Percentiles rank a stretch among this genome's conserved stretches.
These are phyloP conservation scores for Otus sunia DNA, from an alignment of 2,113 vertebrate genomes.

Conservation along the genomic window DNA sequence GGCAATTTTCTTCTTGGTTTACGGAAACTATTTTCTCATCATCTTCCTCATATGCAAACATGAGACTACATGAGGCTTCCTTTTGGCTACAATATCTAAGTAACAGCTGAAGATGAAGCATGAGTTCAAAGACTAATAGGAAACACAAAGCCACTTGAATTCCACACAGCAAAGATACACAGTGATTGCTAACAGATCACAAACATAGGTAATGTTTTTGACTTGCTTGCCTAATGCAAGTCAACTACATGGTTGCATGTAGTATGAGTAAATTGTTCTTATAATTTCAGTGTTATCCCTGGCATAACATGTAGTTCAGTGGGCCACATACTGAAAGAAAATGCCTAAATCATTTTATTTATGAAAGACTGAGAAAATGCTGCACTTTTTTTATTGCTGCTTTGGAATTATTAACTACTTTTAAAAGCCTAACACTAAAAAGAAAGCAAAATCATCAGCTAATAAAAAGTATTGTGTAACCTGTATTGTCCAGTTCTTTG, in stretches of 20 bases:
- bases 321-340: not conserved
- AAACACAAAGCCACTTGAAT: conserved; percentile 53
- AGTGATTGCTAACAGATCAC: conserved; percentile 41
- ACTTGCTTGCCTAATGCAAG: not conserved
- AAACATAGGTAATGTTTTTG: conserved; percentile 2
- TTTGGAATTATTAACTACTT: not conserved
- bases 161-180: not conserved
- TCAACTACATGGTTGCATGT: not conserved
- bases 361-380: not conserved
- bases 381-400: not conserved
- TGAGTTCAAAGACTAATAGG: conserved; percentile 27
- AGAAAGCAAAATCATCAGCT: not conserved
- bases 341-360: not conserved
- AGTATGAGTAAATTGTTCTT: not conserved
- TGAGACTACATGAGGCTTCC: no score
- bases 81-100: not conserved
- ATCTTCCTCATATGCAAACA: not conserved
- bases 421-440: not conserved
- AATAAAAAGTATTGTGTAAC: not conserved
- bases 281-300: not conserved
- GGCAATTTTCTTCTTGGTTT: conserved; percentile 52
- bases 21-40: not conserved
- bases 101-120: conserved; percentile 52
- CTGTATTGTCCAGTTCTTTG: not conserved
- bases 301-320: not conserved